Conservation (phyloP, 2,888 invertebrate species). For the Sabatieria punctata region DNA sequence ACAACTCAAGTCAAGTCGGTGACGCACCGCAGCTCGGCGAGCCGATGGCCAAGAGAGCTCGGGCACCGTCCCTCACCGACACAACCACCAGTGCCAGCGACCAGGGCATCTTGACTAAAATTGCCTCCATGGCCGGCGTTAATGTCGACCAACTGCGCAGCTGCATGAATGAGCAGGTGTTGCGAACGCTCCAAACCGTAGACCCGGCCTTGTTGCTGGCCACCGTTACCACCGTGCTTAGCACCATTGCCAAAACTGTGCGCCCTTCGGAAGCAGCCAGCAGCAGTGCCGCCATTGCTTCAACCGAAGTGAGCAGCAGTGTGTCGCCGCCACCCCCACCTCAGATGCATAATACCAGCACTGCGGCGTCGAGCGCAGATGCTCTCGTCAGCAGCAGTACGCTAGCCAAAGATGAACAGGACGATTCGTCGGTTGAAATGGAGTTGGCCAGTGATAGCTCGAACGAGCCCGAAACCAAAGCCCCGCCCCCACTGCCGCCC, state of each 20-base stretch:
- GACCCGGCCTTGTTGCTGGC: constrained; percentile 7
- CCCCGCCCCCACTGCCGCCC: not conserved
- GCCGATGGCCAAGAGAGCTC: not conserved
- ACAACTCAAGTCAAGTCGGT: not conserved
- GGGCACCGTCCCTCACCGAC: not conserved
- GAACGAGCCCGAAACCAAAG: not conserved
- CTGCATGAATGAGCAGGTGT: not conserved
- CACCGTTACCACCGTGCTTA: constrained; percentile 6
- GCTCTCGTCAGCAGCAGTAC: not conserved
- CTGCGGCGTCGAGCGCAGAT: not conserved
- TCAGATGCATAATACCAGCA: not conserved
- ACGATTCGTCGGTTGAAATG: not conserved
- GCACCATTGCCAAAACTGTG: not conserved
- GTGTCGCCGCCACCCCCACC: not conserved
- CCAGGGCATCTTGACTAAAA: not conserved
- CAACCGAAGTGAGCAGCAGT: too few relatives aligned
- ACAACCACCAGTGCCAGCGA: not conserved
- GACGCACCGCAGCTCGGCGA: not conserved
- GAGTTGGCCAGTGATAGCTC: not conserved
- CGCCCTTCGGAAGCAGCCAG: not conserved
- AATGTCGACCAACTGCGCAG: not conserved
- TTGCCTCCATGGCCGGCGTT: constrained; percentile 3
- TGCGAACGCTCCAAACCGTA: not conserved
- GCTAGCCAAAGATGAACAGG: not conserved
- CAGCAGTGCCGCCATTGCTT: not conserved